Evolutionary conservation across 2,797 vertebrate genomes (phyloP).

Genomic region (Phoxinus dragarum): DNA sequence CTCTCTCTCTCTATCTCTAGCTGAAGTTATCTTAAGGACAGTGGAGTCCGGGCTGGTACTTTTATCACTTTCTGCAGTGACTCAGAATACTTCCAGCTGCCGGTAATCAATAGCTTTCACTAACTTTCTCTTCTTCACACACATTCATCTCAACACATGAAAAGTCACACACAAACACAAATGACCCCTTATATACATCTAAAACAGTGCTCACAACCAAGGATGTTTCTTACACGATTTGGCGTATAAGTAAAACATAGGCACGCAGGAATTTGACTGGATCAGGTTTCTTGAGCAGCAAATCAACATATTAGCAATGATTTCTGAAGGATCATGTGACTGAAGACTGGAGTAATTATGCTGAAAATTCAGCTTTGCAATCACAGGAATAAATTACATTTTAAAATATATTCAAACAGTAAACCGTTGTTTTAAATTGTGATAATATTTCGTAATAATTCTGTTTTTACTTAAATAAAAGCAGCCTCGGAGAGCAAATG

Average conservation of each 20-base stretch:
- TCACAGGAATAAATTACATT: not conserved
- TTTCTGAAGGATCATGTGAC: too few species aligned
- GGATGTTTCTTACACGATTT: not conserved
- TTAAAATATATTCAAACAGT: not conserved
- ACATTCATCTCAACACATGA: slow-evolving; percentile 28
- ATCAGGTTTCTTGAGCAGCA: not conserved
- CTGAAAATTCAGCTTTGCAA: not conserved
- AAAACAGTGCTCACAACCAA: not conserved
- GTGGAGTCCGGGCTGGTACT: slow-evolving; percentile 71
- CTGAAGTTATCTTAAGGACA: slow-evolving; percentile 60
- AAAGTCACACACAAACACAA: slow-evolving; percentile 53
- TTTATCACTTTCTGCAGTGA: slow-evolving; percentile 73
- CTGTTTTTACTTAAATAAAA: not conserved
- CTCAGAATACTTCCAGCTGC: slow-evolving; percentile 86
- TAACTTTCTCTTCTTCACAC: slow-evolving; percentile 5
- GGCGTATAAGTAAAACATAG: not conserved
- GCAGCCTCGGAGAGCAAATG: not conserved
- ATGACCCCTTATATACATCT: slow-evolving; percentile 50
- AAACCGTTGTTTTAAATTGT: not conserved
- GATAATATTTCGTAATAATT: too few species aligned
- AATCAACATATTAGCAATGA: not conserved
- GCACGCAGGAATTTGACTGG: not conserved
- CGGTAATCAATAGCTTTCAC: slow-evolving; percentile 77
- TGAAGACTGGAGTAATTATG: not conserved
- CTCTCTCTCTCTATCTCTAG: slow-evolving; percentile 1